Evolutionary conservation across 2,797 vertebrate species (phyloP).

Genomic region (Rhincodon typus): DNA sequence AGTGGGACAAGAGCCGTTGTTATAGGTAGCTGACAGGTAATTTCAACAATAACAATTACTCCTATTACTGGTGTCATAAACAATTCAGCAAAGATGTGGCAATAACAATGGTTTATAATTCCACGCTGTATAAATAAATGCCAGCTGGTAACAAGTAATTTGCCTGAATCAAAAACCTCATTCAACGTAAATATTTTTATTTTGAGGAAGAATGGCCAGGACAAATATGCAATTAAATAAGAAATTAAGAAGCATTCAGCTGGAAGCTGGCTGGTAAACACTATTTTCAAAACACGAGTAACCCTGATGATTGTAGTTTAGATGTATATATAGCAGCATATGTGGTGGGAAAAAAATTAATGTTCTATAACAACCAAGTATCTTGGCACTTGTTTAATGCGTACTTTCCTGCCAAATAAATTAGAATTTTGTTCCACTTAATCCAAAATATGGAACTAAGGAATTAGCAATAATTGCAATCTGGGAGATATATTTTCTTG

Average conservation of each 20-base stretch:
- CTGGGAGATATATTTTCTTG: neutral
- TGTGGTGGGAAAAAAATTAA: neutral
- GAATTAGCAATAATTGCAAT: neutral
- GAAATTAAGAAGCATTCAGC: slow-evolving; percentile 4
- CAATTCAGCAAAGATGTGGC: slow-evolving; percentile 86
- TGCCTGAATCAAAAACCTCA: slow-evolving; percentile 66
- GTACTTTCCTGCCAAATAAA: neutral
- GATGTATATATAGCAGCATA: neutral
- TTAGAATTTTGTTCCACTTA: neutral
- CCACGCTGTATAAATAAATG: slow-evolving; percentile 87
- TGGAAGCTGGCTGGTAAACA: neutral
- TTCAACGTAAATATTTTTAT: slow-evolving; percentile 28
- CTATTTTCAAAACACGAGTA: neutral
- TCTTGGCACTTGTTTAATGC: neutral
- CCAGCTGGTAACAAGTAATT: slow-evolving; percentile 91
- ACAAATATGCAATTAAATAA: slow-evolving; percentile 7
- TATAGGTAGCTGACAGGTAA: slow-evolving; percentile 96
- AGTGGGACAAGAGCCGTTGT: slow-evolving; percentile 84
- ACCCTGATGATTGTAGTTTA: neutral
- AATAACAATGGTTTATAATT: slow-evolving; percentile 95
- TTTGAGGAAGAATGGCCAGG: neutral
- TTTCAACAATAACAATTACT: slow-evolving; percentile 99
- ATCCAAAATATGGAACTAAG: neutral
- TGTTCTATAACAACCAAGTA: neutral
- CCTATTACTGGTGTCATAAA: slow-evolving; percentile 99